Percentiles rank a stretch among this genome's conserved stretches.
Evolutionary conservation across 2,797 vertebrate species (phyloP).

Genomic region (Sebastes matsubarae): DNA sequence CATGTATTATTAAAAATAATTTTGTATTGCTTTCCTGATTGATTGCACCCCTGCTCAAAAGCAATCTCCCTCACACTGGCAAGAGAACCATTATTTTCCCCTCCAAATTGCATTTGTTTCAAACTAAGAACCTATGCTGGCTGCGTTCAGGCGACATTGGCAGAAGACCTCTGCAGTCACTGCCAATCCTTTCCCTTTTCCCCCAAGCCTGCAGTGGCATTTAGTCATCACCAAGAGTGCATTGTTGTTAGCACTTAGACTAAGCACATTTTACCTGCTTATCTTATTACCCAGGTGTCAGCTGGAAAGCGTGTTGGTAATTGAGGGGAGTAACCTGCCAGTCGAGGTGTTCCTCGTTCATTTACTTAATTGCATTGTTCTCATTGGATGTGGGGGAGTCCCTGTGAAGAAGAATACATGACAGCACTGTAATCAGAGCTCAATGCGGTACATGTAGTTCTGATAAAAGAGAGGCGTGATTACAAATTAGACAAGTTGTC

Average conservation of each 20-base stretch:
- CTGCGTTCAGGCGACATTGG: slow-evolving; percentile 47
- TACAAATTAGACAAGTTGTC: slow-evolving; percentile 33
- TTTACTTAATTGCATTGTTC: slow-evolving; percentile 67
- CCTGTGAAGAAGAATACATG: slow-evolving; percentile 34
- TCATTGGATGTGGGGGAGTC: slow-evolving; percentile 12
- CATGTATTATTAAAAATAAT: slow-evolving; percentile 31
- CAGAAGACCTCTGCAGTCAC: slow-evolving; percentile 19
- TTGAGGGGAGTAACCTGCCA: slow-evolving; percentile 66
- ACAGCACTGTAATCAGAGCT: slow-evolving; percentile 54
- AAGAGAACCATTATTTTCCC: slow-evolving; percentile 20
- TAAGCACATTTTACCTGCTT: slow-evolving; percentile 73
- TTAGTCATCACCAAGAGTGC: slow-evolving; percentile 69
- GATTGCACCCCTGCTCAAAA: slow-evolving; percentile 24
- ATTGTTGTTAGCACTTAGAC: slow-evolving; percentile 72
- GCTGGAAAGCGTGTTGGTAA: slow-evolving; percentile 57
- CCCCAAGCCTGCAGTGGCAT: slow-evolving; percentile 48
- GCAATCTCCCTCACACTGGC: neutral
- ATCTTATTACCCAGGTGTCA: slow-evolving; percentile 74
- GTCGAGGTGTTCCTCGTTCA: slow-evolving; percentile 57
- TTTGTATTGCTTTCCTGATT: slow-evolving; percentile 1
- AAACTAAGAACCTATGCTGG: slow-evolving; percentile 50
- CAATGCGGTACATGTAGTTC: slow-evolving; percentile 13
- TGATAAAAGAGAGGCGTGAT: neutral
- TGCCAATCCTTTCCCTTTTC: slow-evolving; percentile 62
- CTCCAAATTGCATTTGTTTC: slow-evolving; percentile 55